Conservation (phyloP, 2,797 vertebrate genomes). For the Chelonia mydas region DNA sequence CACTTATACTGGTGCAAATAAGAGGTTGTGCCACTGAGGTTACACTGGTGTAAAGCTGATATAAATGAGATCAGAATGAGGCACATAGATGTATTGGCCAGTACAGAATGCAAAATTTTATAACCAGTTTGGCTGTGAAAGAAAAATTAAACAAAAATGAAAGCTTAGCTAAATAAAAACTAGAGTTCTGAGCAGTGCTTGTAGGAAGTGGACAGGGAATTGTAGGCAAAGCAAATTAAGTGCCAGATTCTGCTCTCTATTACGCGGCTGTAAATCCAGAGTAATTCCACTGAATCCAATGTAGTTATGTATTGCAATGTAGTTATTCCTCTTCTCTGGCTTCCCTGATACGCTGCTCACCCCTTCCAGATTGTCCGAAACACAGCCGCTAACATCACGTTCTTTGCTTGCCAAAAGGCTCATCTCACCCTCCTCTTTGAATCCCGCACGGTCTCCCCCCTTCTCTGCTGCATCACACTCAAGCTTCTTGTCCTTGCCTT, state of each 20-base stretch:
- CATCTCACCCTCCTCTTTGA: conserved; percentile 8
- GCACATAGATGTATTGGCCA: conserved; percentile 8
- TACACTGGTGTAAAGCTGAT: accelerated
- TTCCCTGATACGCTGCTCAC: neutral
- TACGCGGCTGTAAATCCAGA: neutral
- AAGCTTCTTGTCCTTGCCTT: conserved; percentile 64
- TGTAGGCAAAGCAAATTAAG: neutral
- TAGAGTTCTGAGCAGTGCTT: neutral
- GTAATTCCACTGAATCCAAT: neutral
- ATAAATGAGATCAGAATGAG: conserved; percentile 21
- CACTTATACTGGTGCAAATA: conserved; percentile 14
- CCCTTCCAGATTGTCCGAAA: neutral
- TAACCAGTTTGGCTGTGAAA: accelerated
- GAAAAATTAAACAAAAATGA: conserved; percentile 19
- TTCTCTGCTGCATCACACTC: neutral
- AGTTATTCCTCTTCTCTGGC: neutral
- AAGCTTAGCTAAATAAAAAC: conserved; percentile 14
- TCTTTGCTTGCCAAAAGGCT: conserved; percentile 17
- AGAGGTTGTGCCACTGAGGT: accelerated
- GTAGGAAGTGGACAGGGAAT: neutral
- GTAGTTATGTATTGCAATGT: neutral
- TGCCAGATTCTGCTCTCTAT: neutral
- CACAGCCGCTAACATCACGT: conserved; percentile 18
- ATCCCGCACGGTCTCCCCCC: neutral
- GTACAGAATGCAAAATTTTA: conserved; percentile 25